Evolutionary conservation across 2,797 vertebrate genomes (phyloP).

Genomic region (Acanthurus leucopareius): DNA sequence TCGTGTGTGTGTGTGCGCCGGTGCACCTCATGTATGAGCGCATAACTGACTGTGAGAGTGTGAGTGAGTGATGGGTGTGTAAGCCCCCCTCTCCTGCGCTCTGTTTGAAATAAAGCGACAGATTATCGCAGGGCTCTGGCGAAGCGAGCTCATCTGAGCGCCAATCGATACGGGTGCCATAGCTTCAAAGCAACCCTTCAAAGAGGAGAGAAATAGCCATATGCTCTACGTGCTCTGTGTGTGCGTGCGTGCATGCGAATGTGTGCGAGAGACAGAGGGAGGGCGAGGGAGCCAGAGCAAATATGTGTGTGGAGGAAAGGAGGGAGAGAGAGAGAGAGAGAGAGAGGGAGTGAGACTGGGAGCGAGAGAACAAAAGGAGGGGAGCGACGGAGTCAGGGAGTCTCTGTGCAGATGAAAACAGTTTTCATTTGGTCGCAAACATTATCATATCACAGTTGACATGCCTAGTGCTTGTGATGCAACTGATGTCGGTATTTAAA

Average conservation of each 20-base stretch:
- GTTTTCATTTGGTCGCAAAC: slow-evolving; percentile 65
- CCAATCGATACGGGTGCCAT: slow-evolving; percentile 83
- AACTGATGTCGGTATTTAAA: slow-evolving; percentile 68
- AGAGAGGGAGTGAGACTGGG: slow-evolving; percentile 8
- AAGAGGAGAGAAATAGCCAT: slow-evolving; percentile 82
- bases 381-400: slow-evolving; percentile 50
- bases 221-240: slow-evolving; percentile 70
- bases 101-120: slow-evolving; percentile 85
- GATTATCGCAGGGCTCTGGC: slow-evolving; percentile 84
- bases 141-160: slow-evolving; percentile 83
- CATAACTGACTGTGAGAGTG: slow-evolving; percentile 73
- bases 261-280: slow-evolving; percentile 16
- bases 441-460: slow-evolving; percentile 70
- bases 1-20: slow-evolving; percentile 49
- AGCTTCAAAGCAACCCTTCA: slow-evolving; percentile 84
- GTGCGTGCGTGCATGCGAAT: slow-evolving; percentile 29
- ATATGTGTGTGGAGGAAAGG: slow-evolving; percentile 36
- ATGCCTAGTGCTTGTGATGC: slow-evolving; percentile 64
- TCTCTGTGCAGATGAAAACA: slow-evolving; percentile 62
- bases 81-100: slow-evolving; percentile 78
- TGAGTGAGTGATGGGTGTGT: slow-evolving; percentile 81
- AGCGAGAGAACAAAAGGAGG: slow-evolving; percentile 52
- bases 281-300: slow-evolving; percentile 28
- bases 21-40: slow-evolving; percentile 59
- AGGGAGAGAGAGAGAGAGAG: slow-evolving; percentile 26